A percentile compares a stretch with the other conserved stretches of the same genome.
Conservation (phyloP, 2,113 vertebrate species). For the Lophotis ruficrista region DNA sequence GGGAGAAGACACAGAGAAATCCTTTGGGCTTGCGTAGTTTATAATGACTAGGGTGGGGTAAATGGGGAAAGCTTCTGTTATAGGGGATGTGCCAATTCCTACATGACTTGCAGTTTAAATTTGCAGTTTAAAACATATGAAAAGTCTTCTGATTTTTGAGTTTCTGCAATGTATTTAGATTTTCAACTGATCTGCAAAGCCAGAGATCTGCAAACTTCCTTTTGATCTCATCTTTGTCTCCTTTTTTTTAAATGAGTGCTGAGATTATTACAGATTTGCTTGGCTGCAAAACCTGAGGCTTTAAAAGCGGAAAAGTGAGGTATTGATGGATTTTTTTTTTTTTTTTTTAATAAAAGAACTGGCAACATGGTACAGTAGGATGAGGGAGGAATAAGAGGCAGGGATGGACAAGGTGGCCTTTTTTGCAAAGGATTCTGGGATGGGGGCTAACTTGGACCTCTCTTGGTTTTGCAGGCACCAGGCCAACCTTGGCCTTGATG, state of each 20-base stretch:
- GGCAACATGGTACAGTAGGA: not conserved
- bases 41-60: not conserved
- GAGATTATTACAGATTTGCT: not conserved
- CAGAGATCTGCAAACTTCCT: not conserved
- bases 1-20: not conserved
- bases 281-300: not conserved
- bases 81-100: not conserved
- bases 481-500: slow-evolving; percentile 56
- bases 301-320: not conserved
- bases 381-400: not conserved
- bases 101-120: not conserved
- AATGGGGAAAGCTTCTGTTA: not conserved
- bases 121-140: not conserved
- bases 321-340: not conserved
- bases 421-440: not conserved
- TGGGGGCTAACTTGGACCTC: not conserved
- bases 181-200: not conserved
- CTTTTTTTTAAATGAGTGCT: not conserved
- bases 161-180: not conserved
- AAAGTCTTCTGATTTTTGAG: not conserved
- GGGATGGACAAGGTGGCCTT: not conserved
- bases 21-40: not conserved
- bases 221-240: not conserved
- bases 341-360: not conserved
- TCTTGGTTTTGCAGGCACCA: slow-evolving; percentile 66